phyloP scores from a whole-genome alignment of 2,113 vertebrate genomes.

The Takifugu bimaculatus region DNA sequence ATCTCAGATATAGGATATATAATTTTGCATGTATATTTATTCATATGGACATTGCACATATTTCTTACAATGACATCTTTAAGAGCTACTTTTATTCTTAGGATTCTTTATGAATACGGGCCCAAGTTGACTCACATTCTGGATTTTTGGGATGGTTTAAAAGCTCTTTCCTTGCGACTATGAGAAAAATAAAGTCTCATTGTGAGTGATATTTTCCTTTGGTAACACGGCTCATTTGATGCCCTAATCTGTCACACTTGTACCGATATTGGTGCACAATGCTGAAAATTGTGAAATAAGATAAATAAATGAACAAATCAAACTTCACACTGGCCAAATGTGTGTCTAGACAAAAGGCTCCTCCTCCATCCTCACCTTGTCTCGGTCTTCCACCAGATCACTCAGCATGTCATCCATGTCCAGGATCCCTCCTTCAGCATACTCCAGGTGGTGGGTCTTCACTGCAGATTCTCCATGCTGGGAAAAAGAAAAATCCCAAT shows the following conservation, averaged over 20 bases:
- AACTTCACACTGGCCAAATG: background rate
- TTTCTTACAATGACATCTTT: no score
- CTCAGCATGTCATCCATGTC: conserved; percentile 88
- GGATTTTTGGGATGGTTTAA: no score
- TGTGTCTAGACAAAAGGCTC: background rate
- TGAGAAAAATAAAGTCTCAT: background rate
- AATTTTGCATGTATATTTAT: no score
- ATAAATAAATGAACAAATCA: background rate
- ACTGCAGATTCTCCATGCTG: conserved; percentile 79
- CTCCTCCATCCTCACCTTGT: conserved; percentile 78
- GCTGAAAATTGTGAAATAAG: background rate
- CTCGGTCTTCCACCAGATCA: conserved; percentile 92
- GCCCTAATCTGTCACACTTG: background rate
- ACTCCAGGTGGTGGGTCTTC: conserved; percentile 88
- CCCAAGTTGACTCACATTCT: no score
- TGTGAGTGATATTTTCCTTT: background rate
- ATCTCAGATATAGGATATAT: no score
- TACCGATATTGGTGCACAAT: background rate
- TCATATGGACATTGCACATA: no score
- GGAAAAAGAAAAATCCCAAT: no score
- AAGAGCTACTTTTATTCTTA: no score
- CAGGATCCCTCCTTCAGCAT: conserved; percentile 88
- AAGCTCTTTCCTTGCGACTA: no score
- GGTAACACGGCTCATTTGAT: background rate
- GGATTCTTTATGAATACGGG: no score